These are phyloP conservation scores for Glaucopsyche alexis DNA, from an alignment of 2,888 invertebrate genomes.

Conservation along the genomic window DNA sequence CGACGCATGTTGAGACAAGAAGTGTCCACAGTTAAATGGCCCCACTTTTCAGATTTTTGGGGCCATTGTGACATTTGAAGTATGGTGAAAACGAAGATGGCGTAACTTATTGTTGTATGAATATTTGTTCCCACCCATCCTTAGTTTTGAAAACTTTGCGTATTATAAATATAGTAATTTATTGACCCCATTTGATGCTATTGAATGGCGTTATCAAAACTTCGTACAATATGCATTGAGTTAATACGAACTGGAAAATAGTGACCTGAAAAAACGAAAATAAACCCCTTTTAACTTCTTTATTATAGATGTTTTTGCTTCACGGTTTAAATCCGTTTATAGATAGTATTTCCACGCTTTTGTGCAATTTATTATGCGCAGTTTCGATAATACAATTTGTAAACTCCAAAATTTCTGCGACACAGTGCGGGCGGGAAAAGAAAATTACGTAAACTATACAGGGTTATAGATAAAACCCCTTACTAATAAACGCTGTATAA, in stretches of 20 bases:
- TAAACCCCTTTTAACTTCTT: neutral
- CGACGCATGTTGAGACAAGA: too few species aligned
- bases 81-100: too few species aligned
- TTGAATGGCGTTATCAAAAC: neutral
- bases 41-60: too few species aligned
- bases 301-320: neutral
- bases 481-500: too few species aligned
- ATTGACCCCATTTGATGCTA: neutral
- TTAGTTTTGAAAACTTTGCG: too few species aligned
- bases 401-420: neutral
- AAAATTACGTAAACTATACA: neutral
- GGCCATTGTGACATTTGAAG: too few species aligned
- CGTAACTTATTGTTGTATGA: too few species aligned
- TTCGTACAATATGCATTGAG: neutral
- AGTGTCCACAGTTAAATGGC: too few species aligned
- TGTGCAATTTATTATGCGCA: slow-evolving; percentile 6
- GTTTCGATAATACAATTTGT: neutral
- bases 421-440: neutral
- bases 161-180: neutral
- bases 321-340: neutral
- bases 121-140: too few species aligned
- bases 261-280: neutral
- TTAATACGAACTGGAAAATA: neutral
- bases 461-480: too few species aligned
- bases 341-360: neutral